Evolutionary conservation across 2,797 vertebrate species (phyloP), one percentile per base, ranked within the genome.

Genomic region (Cuniculus paca): DNA sequence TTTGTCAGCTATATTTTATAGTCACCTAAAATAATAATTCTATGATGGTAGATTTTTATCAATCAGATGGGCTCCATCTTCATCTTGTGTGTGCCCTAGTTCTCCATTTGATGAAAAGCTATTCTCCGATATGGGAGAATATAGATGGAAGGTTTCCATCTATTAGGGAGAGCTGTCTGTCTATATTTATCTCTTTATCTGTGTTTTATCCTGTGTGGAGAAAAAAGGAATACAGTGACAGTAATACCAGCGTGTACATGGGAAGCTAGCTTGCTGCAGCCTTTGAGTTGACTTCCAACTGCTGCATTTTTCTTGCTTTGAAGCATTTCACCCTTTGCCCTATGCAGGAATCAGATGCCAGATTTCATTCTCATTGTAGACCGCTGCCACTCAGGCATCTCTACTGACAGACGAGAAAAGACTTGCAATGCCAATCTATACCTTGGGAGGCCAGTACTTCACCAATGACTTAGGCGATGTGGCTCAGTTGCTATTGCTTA

Each of bases 41-140:
- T 14, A 61, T 86, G 85, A 63, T 68, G 28, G 81, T 84, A 54
- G 13, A 24, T 42, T 83, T 95, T 83, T 95, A 60, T 90, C 68
- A 94, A 63, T 94, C 72, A 95, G 52, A 91, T 77, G 80, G 83
- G 34, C 79, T 90, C 42, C 72, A 19, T 79, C 19, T 54, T 88
- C 0, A 17, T 34, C 42, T 5, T 14, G 13, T 65, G 14, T 87
- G 6, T 68, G 34, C 0, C 39, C 54, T n/a, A 58, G 5, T 95
- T 75, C 34, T 92, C 70, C 14, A 4, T 81, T 90, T 88, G 42
- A 85, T 83, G 92, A 81, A 58, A 36, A 81, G 24, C 16, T 94
- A 36, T 72, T 93, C 60, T 90, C 2, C 90, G 14, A 42, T 83
- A 4, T 68, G 34, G 36, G 39, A 80, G 28, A 86, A 60, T 88